phyloP scores from a whole-genome alignment of 2,888 invertebrate species.

The Andrena haemorrhoa region DNA sequence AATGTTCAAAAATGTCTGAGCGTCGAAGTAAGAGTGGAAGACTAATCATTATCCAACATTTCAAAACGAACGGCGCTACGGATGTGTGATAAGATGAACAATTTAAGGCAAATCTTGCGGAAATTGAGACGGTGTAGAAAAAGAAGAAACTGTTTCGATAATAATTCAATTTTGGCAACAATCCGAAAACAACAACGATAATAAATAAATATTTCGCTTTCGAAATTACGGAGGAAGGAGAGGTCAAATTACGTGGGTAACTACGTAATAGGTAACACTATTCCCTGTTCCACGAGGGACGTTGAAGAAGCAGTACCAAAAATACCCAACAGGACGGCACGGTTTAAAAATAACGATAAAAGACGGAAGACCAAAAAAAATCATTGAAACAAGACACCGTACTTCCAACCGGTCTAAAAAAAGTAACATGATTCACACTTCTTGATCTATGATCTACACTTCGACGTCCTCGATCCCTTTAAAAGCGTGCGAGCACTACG shows the following conservation, averaged over 20 bases:
- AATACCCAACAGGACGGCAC: not conserved
- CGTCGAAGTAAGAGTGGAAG: not conserved
- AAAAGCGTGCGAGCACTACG: slow-evolving; percentile 26
- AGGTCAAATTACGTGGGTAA: not conserved
- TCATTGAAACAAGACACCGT: slow-evolving; percentile 59
- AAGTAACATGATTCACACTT: slow-evolving; percentile 44
- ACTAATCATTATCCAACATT: no score
- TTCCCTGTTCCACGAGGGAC: not conserved
- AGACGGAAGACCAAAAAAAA: slow-evolving; percentile 33
- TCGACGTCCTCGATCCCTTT: slow-evolving; percentile 22
- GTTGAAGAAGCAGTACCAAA: not conserved
- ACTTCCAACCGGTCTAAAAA: slow-evolving; percentile 52
- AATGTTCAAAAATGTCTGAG: not conserved
- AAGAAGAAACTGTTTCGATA: not conserved
- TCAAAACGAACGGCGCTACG: not conserved
- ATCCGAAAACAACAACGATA: slow-evolving; percentile 9
- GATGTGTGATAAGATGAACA: not conserved
- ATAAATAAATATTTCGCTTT: not conserved
- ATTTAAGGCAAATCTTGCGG: not conserved
- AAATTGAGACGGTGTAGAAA: not conserved
- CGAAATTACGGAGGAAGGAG: not conserved
- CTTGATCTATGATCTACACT: slow-evolving; percentile 22
- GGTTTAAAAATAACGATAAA: slow-evolving; percentile 9
- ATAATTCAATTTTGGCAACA: not conserved
- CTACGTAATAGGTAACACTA: not conserved